Evolutionary conservation across 2,797 vertebrate genomes (phyloP).

Genomic region (Alosa sapidissima): DNA sequence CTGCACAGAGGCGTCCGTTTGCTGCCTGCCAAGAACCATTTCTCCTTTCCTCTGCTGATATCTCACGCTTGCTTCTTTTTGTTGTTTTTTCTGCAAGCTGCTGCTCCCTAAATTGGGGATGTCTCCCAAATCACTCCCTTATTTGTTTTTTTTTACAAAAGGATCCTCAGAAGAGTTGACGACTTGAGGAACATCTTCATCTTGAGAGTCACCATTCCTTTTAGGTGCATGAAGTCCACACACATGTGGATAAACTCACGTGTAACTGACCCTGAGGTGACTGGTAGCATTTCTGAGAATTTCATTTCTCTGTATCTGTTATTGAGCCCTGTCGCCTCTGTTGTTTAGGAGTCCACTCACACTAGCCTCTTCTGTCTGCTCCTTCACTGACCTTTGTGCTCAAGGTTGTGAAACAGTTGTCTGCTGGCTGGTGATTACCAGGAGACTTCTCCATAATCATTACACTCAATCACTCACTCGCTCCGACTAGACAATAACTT

Average conservation of each 20-base stretch:
- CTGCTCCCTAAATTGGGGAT: not conserved
- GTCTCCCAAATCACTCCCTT: not conserved
- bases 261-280: not conserved
- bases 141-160: not conserved
- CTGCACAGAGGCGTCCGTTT: not conserved
- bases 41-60: not conserved
- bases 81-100: not conserved
- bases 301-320: not conserved
- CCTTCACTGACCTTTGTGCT: slow-evolving; percentile 52
- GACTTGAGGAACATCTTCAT: not conserved
- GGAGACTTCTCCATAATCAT: slow-evolving; percentile 53
- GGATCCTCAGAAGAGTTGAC: not conserved
- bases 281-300: not conserved
- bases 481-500: not conserved
- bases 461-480: slow-evolving; percentile 38
- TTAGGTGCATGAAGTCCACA: not conserved
- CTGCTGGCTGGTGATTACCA: slow-evolving; percentile 44
- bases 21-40: not conserved
- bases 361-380: slow-evolving; percentile 15
- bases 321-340: not conserved
- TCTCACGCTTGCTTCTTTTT: slow-evolving; percentile 7
- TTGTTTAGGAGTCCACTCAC: not conserved
- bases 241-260: not conserved
- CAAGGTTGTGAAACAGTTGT: slow-evolving; percentile 46
- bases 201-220: not conserved